These are phyloP conservation scores for Nansenia antarctica DNA, from an alignment of 2,113 vertebrate species.

Conservation along the genomic window DNA sequence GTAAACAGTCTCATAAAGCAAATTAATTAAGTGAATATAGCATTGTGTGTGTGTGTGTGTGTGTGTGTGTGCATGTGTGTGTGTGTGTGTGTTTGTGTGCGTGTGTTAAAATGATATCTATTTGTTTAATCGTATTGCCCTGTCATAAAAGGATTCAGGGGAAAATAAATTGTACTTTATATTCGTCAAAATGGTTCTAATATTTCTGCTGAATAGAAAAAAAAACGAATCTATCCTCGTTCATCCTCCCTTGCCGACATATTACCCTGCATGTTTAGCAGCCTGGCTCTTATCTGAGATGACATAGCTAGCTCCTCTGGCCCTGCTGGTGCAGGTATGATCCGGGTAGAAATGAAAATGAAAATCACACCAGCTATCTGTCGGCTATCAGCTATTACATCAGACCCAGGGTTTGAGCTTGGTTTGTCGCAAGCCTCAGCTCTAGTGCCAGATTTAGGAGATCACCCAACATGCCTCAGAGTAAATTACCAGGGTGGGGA, in stretches of 20 bases:
- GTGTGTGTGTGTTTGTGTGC: neutral
- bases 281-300: slow-evolving; percentile 25
- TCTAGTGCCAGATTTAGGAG: slow-evolving; percentile 31
- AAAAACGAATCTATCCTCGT: neutral
- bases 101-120: neutral
- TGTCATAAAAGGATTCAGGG: neutral
- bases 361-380: slow-evolving; percentile 22
- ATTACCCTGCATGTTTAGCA: slow-evolving; percentile 14
- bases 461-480: slow-evolving; percentile 17
- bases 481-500: slow-evolving; percentile 55
- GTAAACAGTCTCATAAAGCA: no score
- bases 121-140: neutral
- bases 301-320: slow-evolving; percentile 12
- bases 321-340: slow-evolving; percentile 20
- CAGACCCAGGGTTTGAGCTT: slow-evolving; percentile 13
- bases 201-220: neutral
- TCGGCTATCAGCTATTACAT: slow-evolving; percentile 28
- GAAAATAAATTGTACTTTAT: neutral
- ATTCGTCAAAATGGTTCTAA: neutral
- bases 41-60: no score
- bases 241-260: neutral
- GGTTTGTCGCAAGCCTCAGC: slow-evolving; percentile 6
- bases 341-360: slow-evolving; percentile 22
- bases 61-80: neutral
- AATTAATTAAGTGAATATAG: no score